phyloP scores from a whole-genome alignment of 2,888 invertebrate species.

The Hofmannophila pseudospretella region DNA sequence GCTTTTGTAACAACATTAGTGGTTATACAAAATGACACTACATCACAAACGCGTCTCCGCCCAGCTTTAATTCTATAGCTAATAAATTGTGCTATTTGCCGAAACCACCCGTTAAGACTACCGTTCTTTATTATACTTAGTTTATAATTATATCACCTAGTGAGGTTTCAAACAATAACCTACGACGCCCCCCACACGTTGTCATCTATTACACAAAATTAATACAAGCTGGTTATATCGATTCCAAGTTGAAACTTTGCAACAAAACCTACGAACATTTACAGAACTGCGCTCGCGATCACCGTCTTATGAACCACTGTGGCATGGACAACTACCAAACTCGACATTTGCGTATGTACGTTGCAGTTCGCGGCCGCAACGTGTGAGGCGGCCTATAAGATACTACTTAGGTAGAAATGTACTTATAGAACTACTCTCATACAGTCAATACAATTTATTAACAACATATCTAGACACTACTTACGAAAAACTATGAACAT shows the following conservation, averaged over 20 bases:
- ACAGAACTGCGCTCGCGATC: too few relatives aligned
- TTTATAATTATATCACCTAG: constrained; percentile 66
- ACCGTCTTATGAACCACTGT: too few relatives aligned
- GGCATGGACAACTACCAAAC: too few relatives aligned
- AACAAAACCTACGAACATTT: too few relatives aligned
- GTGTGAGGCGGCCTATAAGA: constrained; percentile 59
- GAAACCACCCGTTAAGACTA: constrained; percentile 39
- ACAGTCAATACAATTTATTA: constrained; percentile 58
- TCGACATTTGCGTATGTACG: constrained; percentile 32
- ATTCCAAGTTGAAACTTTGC: not conserved
- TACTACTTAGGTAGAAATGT: constrained; percentile 67
- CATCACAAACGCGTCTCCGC: constrained; percentile 34
- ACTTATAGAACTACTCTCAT: constrained; percentile 55
- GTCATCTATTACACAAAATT: constrained; percentile 3
- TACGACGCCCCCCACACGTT: constrained; percentile 62
- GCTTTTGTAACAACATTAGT: constrained; percentile 42
- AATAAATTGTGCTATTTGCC: constrained; percentile 66
- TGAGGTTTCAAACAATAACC: constrained; percentile 70
- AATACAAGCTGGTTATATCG: not conserved
- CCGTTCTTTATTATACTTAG: constrained; percentile 50
- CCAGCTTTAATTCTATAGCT: constrained; percentile 54
- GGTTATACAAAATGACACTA: constrained; percentile 31
- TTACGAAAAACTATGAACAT: constrained; percentile 63
- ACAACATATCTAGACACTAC: constrained; percentile 67
- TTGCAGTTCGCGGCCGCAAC: constrained; percentile 32